Conservation (phyloP, 1,140 invertebrate species). For the Dryas iulia region DNA sequence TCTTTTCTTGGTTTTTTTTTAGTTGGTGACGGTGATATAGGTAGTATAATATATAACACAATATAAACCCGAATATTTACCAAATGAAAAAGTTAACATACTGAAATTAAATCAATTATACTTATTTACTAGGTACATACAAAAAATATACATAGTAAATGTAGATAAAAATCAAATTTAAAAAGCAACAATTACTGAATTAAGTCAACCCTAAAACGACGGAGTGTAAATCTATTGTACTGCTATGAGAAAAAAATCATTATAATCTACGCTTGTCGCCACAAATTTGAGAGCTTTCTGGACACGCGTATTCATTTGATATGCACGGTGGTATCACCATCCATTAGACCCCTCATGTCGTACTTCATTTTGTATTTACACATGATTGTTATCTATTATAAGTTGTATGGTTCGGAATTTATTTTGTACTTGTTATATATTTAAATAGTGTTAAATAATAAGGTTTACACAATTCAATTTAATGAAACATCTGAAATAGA, state of each 20-base stretch:
- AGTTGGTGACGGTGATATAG: too few species aligned
- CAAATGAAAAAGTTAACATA: too few species aligned
- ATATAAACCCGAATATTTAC: too few species aligned
- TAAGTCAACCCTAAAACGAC: constrained; percentile 50
- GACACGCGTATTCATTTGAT: constrained; percentile 52
- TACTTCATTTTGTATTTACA: constrained; percentile 22
- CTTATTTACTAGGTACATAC: neutral
- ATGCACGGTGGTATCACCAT: constrained; percentile 39
- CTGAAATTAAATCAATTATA: neutral
- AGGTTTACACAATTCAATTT: too few species aligned
- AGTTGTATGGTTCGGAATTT: neutral
- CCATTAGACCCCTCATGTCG: constrained; percentile 29
- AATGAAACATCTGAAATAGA: too few species aligned
- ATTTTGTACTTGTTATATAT: too few species aligned
- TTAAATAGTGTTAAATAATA: too few species aligned
- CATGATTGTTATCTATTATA: constrained; percentile 23
- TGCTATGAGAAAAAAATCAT: constrained; percentile 58
- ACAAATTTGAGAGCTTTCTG: constrained; percentile 47
- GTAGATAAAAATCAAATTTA: constrained; percentile 17
- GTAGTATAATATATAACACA: too few species aligned
- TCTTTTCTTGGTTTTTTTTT: too few species aligned
- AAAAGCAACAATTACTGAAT: constrained; percentile 43
- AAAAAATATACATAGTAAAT: neutral
- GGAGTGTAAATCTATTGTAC: constrained; percentile 32
- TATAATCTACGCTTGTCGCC: constrained; percentile 56